Evolutionary conservation across 2,113 vertebrate genomes (phyloP), one percentile per base, ranked within the genome.

Genomic region (Choloepus hoffmanni): DNA sequence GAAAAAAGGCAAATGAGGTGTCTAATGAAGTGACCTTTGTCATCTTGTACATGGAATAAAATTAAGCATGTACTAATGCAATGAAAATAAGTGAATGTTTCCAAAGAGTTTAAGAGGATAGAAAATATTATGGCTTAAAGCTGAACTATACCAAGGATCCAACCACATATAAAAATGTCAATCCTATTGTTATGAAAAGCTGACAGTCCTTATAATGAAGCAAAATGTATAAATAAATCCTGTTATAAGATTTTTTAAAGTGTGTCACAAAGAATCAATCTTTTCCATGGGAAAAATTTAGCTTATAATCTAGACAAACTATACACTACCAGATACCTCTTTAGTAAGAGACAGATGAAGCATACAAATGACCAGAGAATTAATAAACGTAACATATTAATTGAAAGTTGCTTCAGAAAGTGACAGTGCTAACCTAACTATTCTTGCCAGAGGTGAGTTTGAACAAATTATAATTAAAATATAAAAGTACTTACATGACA

Each of bases 11-110:
- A 83, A 92, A 94, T 70, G 30, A 26, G 62, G 3, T 40, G 63
- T 43, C 82, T 98, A 97, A 98, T 97, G 18, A 98, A 95, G 30
- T 96, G 65, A 97, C 79, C 94, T 97, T 97, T 97, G 96, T 94
- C 96, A 98, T 97, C 53, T 95, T 86, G 33, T 68, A 77, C 74
- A 94, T 45, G 7, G 68, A 97, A 98, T 96, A 96, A 98, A 94
- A 96, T 96, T 96, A 96, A 98, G 79, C 4, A 43, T 96, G 26
- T 48, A 95, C 50, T 93, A 96, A 98, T 96, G 92, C 95, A n/a
- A 94, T 79, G 43, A 94, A 97, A 94, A 91, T 95, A 97, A 96
- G 67, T 77, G 84, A 86, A 74, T 10, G 84, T 94, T 98, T 97
- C 84, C 78, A 82, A 94, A 78, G 0, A 63, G 40, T 87, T 53